A percentile compares a stretch with the other conserved stretches of the same genome.
Evolutionary conservation across 2,113 vertebrate genomes (phyloP).

Genomic region (Geococcyx californianus): DNA sequence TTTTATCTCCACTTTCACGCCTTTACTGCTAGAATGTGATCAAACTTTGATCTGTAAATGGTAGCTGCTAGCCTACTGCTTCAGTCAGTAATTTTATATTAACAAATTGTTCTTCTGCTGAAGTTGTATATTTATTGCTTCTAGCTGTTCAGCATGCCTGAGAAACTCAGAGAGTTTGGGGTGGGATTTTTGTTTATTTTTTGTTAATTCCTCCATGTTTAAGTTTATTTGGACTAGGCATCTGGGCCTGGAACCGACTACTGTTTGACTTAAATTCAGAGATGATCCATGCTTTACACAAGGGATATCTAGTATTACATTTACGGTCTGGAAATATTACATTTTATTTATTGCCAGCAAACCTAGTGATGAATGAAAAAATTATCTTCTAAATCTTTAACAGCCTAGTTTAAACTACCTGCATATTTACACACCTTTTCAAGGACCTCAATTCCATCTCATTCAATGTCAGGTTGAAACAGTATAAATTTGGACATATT

Average conservation of each 20-base stretch:
- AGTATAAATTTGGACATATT: neutral
- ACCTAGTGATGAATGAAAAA: neutral
- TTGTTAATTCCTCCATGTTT: constrained; percentile 3
- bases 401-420: neutral
- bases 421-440: neutral
- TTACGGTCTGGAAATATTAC: constrained; percentile 12
- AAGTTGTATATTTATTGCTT: neutral
- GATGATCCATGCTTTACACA: constrained; percentile 4
- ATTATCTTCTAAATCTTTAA: neutral
- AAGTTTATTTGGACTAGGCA: constrained; percentile 8
- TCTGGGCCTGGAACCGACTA: constrained; percentile 3
- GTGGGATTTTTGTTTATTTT: neutral
- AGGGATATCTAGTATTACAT: constrained; percentile 3
- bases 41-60: neutral
- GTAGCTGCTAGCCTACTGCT: neutral
- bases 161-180: neutral
- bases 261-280: constrained; percentile 49
- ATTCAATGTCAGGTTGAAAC: neutral
- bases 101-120: neutral
- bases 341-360: neutral
- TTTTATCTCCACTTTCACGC: neutral
- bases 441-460: neutral
- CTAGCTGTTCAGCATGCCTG: neutral
- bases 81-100: neutral
- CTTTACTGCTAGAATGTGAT: neutral